Evolutionary conservation across 2,797 vertebrate species (phyloP), one percentile per base, ranked within the genome.

Genomic region (Falco peregrinus): DNA sequence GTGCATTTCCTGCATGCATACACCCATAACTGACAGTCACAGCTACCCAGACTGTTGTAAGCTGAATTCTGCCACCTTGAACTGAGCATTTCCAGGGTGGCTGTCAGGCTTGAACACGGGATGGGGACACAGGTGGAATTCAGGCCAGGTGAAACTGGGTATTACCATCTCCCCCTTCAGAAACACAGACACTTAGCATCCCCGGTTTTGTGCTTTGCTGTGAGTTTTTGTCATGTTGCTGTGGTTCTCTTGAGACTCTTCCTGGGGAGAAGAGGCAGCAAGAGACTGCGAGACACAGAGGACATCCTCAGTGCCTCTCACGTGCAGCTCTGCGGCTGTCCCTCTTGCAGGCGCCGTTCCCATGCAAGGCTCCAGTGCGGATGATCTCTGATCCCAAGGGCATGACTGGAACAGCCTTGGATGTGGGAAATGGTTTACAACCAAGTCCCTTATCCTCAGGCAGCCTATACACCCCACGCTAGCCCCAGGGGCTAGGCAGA

Each of bases 371-470:
- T 84, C 67, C 54, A 78, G n/a, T 37, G 76, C 0, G 1, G 71
- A 71, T 70, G 76, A 67, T 51, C 87, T 85, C 67, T 85, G 68
- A 90, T 87, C 84, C 91, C 61, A 8, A 87, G 80, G 82, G 78
- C 79, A 83, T 0, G 5, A 68, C 75, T 61, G 57, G 51, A 87
- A 87, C 2, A 4, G 50, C 25, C 21, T 68, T 9, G 2, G 43
- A 85, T 90, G 73, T 94, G 75, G 90, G 88, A 92, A 95, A 95
- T 45, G 54, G 45, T 79, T 94, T 83, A 57, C 37, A 81, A n/a
- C 29, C 31, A 67, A 85, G 45, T 85, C 68, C n/a, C 59, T 85
- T 89, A 85, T 79, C 68, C 71, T 81, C 63, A 85, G 59, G 79
- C 88, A 93, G 90, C 43, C 65, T 89, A 18, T 11, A 2, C 75